Evolutionary conservation across 2,888 invertebrate species (phyloP).

Genomic region (Eugnorisma glareosa): DNA sequence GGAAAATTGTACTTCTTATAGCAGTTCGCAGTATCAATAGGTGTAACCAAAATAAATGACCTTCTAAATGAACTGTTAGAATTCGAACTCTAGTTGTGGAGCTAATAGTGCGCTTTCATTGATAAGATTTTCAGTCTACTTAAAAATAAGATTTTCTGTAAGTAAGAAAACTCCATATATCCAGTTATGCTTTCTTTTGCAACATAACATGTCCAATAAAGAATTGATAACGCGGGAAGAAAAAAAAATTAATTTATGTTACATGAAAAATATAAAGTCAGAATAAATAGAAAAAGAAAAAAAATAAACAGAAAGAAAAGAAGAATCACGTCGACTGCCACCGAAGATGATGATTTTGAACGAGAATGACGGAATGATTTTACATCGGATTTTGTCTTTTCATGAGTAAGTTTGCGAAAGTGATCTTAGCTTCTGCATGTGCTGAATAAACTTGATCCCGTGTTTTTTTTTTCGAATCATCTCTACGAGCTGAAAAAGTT

Average conservation of each 20-base stretch:
- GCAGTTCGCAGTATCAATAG: not conserved
- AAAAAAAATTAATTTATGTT: not conserved
- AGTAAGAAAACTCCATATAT: not conserved
- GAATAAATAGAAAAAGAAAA: not conserved
- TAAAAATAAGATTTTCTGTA: not conserved
- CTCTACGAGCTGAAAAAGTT: constrained; percentile 17
- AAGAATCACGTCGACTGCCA: constrained; percentile 21
- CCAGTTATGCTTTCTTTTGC: not conserved
- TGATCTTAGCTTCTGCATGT: constrained; percentile 7
- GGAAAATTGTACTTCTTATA: not conserved
- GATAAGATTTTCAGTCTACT: not conserved
- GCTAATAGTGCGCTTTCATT: not conserved
- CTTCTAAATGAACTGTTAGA: not conserved
- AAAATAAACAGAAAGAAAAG: constrained; percentile 4
- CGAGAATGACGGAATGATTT: constrained; percentile 6
- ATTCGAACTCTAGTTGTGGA: not conserved
- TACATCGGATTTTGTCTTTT: not conserved
- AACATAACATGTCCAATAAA: not conserved
- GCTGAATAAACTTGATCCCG: not conserved
- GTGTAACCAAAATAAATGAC: not conserved
- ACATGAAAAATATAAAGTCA: not conserved
- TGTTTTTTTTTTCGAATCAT: constrained; percentile 19
- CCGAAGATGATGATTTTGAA: constrained; percentile 5
- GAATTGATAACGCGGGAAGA: not conserved
- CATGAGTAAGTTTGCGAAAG: constrained; percentile 4